Percentiles rank a stretch among this genome's conserved stretches.
These are phyloP conservation scores for Mycetomoellerius zeteki DNA, from an alignment of 1,140 invertebrate species.

Conservation along the genomic window DNA sequence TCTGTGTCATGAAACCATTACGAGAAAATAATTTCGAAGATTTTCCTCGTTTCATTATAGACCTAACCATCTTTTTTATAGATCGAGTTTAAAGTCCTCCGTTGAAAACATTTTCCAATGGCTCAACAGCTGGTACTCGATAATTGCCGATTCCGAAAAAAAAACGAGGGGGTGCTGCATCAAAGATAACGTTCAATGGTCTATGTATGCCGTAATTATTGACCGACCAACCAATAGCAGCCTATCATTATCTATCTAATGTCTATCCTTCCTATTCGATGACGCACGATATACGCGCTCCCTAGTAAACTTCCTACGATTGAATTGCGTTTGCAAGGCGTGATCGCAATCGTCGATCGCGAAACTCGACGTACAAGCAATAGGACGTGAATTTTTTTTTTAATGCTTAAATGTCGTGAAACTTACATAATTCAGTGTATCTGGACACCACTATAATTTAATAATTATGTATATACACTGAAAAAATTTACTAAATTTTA, in stretches of 20 bases:
- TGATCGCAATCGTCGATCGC: conserved; percentile 13
- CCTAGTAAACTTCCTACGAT: conserved; percentile 43
- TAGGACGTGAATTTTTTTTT: not conserved
- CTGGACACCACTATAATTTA: not conserved
- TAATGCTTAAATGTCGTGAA: not conserved
- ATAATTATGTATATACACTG: not conserved
- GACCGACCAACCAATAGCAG: conserved; percentile 7
- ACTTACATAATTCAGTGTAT: not conserved
- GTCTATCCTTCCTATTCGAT: conserved; percentile 23
- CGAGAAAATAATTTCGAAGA: not conserved
- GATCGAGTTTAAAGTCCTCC: conserved; percentile 5
- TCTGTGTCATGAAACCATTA: not conserved
- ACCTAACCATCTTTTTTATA: not conserved
- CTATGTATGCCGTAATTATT: conserved; percentile 28
- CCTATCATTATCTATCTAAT: conserved; percentile 51
- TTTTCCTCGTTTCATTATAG: not conserved
- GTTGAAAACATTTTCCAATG: conserved; percentile 13
- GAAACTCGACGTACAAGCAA: not conserved
- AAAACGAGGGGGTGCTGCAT: conserved; percentile 28
- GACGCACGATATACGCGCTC: conserved; percentile 9
- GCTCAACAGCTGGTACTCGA: conserved; percentile 41
- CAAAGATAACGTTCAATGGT: conserved; percentile 26
- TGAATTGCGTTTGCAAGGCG: not conserved
- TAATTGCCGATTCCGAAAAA: conserved; percentile 28
- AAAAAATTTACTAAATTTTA: too few relatives aligned